phyloP scores from a whole-genome alignment of 2,797 vertebrate genomes.

The Uromys caudimaculatus region DNA sequence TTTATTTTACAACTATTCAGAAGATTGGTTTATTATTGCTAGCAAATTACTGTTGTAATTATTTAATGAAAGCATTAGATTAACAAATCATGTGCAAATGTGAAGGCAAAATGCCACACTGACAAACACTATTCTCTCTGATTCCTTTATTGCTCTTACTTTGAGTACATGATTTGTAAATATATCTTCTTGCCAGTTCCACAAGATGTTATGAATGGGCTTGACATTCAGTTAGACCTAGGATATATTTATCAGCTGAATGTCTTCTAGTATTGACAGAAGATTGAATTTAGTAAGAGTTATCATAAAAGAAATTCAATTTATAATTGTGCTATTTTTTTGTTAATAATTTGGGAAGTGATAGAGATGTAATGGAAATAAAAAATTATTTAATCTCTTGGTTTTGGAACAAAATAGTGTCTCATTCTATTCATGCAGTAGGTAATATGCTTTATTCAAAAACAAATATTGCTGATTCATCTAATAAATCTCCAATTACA shows the following conservation, averaged over 20 bases:
- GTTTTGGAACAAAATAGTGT: background rate
- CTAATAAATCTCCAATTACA: background rate
- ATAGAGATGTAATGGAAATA: conserved; percentile 41
- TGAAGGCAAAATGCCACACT: background rate
- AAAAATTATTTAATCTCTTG: background rate
- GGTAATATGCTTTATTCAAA: background rate
- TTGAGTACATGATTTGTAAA: background rate
- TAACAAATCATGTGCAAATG: background rate
- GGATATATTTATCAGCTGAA: background rate
- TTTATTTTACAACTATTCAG: background rate
- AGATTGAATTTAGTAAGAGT: conserved; percentile 15
- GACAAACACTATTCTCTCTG: background rate
- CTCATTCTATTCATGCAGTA: background rate
- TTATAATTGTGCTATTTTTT: conserved; percentile 32
- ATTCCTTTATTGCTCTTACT: background rate
- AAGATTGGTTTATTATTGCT: background rate
- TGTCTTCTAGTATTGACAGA: background rate
- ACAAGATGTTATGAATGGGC: background rate
- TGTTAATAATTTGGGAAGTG: background rate
- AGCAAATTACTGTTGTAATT: background rate
- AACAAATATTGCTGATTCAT: background rate
- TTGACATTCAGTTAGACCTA: background rate
- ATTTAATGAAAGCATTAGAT: background rate
- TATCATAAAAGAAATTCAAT: conserved; percentile 39
- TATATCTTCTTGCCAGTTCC: background rate